Base-by-base conservation (phyloP, 2,113 vertebrate species). In the Sturnus vulgaris region DNA sequence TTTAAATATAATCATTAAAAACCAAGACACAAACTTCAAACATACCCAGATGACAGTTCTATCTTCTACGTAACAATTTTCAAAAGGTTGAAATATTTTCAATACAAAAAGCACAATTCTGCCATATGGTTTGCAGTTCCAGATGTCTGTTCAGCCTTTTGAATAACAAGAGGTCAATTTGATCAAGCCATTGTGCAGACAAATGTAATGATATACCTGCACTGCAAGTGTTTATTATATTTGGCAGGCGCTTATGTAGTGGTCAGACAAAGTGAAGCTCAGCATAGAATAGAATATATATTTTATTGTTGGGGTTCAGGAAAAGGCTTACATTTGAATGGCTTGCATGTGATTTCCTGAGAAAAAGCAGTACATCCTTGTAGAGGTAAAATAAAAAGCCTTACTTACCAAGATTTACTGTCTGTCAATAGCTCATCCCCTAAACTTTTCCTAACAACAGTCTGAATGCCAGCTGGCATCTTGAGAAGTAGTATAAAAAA, bases 311-410 rank as follows among this genome's bases (percentile, higher is more conserved):
- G 52, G 35, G 25, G 68, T 88, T 88, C 71, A 93, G 79, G 27
- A 18, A 83, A 81, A 86, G 88, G 20, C 68, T 92, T 86, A 42
- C n/a, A 83, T 94, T 78, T 93, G 49, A 92, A 96, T 88, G 71
- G n/a, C 20, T 86, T 90, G 88, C 79, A 90, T 88, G 64, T 25
- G 35, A 60, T 81, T 91, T 59, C 87, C 76, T 93, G 56, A 81
- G 76, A 75, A 90, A 88, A 94, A 93, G 42, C 24, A 73, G 9
- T 71, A 59, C 71, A 52, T 73, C 78, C 73, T 70, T 60, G 82
- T 24, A 63, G 88, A 77, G 68, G 76, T 78, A 91, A 97, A 93
- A 93, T 92, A 47, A 90, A 95, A 97, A 64, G 60, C 79, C 76
- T 90, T 86, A 33, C 85, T 90, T 90, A 70, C 59, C 42, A 71